Evolutionary conservation across 2,888 invertebrate genomes (phyloP), one percentile per base, ranked within the genome.

Genomic region (Sialis lutaria): DNA sequence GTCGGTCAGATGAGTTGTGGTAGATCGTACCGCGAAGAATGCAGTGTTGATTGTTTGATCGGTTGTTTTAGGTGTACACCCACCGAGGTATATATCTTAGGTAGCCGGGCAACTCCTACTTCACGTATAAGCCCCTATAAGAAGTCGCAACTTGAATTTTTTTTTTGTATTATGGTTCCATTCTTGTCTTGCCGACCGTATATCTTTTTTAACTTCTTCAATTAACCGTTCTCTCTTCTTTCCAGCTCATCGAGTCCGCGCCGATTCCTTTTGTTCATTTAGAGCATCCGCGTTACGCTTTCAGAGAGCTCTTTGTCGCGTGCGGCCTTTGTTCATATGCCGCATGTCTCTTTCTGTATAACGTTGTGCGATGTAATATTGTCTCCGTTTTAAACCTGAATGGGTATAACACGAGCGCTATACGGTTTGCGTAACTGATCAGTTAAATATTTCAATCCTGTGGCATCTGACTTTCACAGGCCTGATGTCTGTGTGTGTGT

Each of bases 141-240:
- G 42, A 42, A 42, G 42, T 42, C 42, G 30, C 42, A 42, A 42
- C 22, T 42, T 42, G 42, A 42, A 30, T 10, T 41, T 42, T 42
- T 42, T 42, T 31, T 42, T 42, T 31, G 22, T 42, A 12, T 37
- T 37, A 37, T 12, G 37, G 12, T 10, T 37, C 37, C 12, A 12
- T 37, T 37, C 37, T 37, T 37, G 37, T 37, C 37, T 37, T 12
- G 8, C 37, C 37, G 37, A n/a, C 37, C 37, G 37, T 8, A 10
- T 37, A 7, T 37, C 12, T 37, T 31, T 31, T 42, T 42, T 42
- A 42, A 42, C 13, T 42, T 42, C 42, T 42, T 42, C 42, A 42
- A 42, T 42, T 42, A 42, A 42, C 22, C 13, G 22, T 22, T 22
- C 22, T 22, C 22, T 22, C 22, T 22, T 42, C 42, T 42, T 30